Evolutionary conservation across 1,140 invertebrate species (phyloP), one percentile per base, ranked within the genome.

Genomic region (Pseudomyrmex gracilis): DNA sequence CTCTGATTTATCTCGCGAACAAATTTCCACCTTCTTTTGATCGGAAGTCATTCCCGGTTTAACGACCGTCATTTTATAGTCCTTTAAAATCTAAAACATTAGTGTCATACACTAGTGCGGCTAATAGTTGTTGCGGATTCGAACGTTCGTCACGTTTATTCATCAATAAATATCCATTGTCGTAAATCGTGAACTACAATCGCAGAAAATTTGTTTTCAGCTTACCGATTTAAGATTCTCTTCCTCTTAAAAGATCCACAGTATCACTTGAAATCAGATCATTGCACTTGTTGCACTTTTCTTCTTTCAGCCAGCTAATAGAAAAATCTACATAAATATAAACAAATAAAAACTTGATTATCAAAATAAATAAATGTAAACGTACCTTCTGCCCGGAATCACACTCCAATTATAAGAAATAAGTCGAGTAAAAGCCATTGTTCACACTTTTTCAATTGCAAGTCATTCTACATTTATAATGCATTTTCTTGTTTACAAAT

Each of bases 41-140:
- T 98, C 97, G 10, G 96, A 96, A 1, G 97, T 97, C 97, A 98
- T 98, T 8, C 98, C 98, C 2, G 99, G 99, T 86, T 99, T 96
- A 84, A 99, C 96, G 20, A 99, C 98, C 1, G 98, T 99, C 99
- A 99, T 99, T 95, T 99, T 99, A 57, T 99, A 98, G 99, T 2
- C 99, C 99, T 95, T 99, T 99, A 93, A 99, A 99, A 66, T 99
- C 99, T 63, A 99, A 94, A 2, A 99, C 99, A 94, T 99, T 99
- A n/a, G 99, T 99, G 92, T 99, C 99, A 96, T 99, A 99, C 87
- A 98, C 96, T 68, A 99, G 96, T 53, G 98, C 98, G 2, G 98
- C 98, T 53, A 99, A 92, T 95, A 99, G 99, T 91, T 98, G 97
- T 73, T 99, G 94, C 0, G 97, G 96, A 86, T 95, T 93, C n/a